Conservation (phyloP, 2,113 vertebrate species). For the Thomomys bottae region DNA sequence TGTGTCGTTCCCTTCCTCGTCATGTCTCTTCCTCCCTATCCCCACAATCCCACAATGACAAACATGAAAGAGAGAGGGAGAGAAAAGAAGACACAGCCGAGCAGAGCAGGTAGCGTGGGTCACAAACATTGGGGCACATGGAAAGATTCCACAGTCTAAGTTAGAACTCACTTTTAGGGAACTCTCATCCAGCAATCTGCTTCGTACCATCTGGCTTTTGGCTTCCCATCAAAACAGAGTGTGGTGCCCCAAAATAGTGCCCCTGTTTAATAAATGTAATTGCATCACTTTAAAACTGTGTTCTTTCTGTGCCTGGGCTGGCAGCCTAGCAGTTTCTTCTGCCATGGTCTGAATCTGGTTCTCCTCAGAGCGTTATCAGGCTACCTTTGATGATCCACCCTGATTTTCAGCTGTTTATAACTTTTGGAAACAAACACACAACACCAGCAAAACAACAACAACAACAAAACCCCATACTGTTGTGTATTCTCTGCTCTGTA, state of each 20-base stretch:
- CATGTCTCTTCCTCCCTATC: too few species aligned
- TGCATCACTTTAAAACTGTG: slow-evolving; percentile 60
- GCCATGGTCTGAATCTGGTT: not conserved
- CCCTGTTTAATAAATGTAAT: slow-evolving; percentile 60
- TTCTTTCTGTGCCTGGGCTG: slow-evolving; percentile 61
- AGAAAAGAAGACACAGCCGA: not conserved
- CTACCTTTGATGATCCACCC: slow-evolving; percentile 50
- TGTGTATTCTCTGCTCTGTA: not conserved
- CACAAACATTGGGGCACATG: not conserved
- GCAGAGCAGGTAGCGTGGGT: not conserved
- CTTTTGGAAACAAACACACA: not conserved
- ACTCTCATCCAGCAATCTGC: slow-evolving; percentile 46
- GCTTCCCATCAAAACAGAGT: not conserved
- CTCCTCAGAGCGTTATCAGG: slow-evolving; percentile 66
- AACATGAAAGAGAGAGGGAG: too few species aligned
- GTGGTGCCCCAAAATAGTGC: slow-evolving; percentile 47
- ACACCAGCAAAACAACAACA: too few species aligned
- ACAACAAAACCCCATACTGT: not conserved
- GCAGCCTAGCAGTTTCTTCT: not conserved
- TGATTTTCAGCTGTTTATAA: slow-evolving; percentile 46
- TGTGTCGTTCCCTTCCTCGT: too few species aligned
- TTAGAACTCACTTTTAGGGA: not conserved
- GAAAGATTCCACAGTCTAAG: not conserved
- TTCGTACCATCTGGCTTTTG: slow-evolving; percentile 59
- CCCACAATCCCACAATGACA: too few species aligned